phyloP scores from a whole-genome alignment of 37 sponge, comb jelly and placozoan genomes.

The Bolinopsis microptera region DNA sequence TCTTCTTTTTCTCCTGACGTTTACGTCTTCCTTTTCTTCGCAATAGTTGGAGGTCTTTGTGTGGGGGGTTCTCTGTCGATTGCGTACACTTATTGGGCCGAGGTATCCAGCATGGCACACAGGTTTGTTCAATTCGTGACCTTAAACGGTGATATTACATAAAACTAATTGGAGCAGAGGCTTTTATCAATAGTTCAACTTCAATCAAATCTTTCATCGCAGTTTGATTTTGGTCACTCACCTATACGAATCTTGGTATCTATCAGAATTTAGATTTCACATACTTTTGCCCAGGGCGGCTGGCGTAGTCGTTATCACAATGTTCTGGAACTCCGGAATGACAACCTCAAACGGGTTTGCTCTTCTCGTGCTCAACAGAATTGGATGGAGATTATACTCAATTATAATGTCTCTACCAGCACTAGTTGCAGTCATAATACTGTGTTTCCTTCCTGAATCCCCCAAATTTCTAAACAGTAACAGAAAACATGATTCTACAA shows the following conservation, averaged over 20 bases:
- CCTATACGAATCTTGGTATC: too few relatives aligned
- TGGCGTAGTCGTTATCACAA: conserved; percentile 8
- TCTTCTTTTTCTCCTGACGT: not conserved
- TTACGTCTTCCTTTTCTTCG: not conserved
- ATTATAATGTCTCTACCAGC: not conserved
- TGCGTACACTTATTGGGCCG: conserved; percentile 45
- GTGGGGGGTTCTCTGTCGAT: not conserved
- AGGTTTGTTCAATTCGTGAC: not conserved
- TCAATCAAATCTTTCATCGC: too few relatives aligned
- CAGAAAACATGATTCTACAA: not conserved
- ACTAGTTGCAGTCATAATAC: not conserved
- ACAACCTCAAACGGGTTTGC: not conserved
- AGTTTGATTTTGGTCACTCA: too few relatives aligned
- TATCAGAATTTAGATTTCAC: too few relatives aligned
- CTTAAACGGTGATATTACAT: too few relatives aligned
- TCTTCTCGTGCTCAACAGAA: not conserved
- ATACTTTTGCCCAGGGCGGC: not conserved
- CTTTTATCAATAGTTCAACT: too few relatives aligned
- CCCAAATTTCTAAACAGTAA: not conserved
- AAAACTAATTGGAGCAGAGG: too few relatives aligned
- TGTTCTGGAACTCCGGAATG: conserved; percentile 32
- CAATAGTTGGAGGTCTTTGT: not conserved
- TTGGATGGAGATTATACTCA: conserved; percentile 26
- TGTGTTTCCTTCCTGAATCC: not conserved
- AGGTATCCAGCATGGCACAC: not conserved